Base-by-base conservation (phyloP, 1,140 invertebrate species). In the Oryctes rhinoceros region DNA sequence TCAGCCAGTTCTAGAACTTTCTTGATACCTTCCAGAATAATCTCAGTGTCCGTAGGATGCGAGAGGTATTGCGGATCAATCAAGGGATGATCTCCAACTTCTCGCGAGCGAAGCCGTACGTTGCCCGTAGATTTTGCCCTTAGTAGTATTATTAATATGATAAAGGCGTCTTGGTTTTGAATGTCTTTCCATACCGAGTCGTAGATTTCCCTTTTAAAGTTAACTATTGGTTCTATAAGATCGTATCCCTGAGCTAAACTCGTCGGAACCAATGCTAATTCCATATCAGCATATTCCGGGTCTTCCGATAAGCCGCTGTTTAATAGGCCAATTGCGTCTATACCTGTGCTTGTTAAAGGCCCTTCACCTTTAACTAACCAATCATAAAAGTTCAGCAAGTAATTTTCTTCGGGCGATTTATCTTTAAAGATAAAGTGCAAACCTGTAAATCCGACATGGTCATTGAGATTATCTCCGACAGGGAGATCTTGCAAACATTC, bases 51-150 rank as follows among this genome's bases (percentile, higher is more conserved):
- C 92, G 9, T 78, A 85, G 35, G 94, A 86, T 82, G 90, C 88
- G 62, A 93, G 88, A 7, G 91, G 89, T 80, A 91, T 89, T 85
- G 90, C 0, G 91, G 93, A 10, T 93, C 92, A 4, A 96, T 85
- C 62, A 94, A 86, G 2, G 92, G 92, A 67, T 92, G 90, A 11
- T 93, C 90, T 24, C 91, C 90, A 0, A 96, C 96, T 88, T 98
- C 91, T 11, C 89, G 92, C 7, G 91, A 91, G 80, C 87, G 89
- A 0, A 97, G 86, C 81, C 89, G 90, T 3, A 97, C 80, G 18
- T 89, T 89, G 2, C 96, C 96, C 78, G 90, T 88, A 0, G 94
- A 95, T 85, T 93, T 91, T 0, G 96, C 95, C 85, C 93, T 90
- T 24, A 95, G 90, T 0, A 95, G 85, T 87, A 95, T 93, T 0